phyloP scores from a whole-genome alignment of 2,113 vertebrate genomes.

The Bubalus kerabau region DNA sequence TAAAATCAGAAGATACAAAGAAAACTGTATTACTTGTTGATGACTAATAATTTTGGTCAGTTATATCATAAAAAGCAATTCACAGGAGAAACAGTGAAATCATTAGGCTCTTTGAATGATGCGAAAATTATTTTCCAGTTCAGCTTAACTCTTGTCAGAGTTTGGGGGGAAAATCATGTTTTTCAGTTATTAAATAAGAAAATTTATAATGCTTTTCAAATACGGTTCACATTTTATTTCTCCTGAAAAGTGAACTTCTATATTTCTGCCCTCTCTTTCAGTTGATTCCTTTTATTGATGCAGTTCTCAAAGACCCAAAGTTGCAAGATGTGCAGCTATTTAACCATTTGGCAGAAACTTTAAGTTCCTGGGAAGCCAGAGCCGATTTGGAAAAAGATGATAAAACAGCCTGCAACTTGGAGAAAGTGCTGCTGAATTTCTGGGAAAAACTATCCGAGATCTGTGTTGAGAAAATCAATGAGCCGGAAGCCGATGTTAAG shows the following conservation, averaged over 20 bases:
- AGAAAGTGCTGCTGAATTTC: slow-evolving; percentile 85
- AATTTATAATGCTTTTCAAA: not conserved
- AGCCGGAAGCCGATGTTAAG: slow-evolving; percentile 80
- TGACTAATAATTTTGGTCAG: not conserved
- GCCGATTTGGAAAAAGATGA: slow-evolving; percentile 64
- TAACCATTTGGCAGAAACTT: slow-evolving; percentile 85
- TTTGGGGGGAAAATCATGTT: not conserved
- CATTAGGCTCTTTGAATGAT: not conserved
- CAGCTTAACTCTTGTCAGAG: not conserved
- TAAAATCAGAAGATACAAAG: not conserved
- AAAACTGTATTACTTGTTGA: not conserved
- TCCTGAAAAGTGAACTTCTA: not conserved
- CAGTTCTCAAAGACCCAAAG: slow-evolving; percentile 82
- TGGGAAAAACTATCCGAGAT: slow-evolving; percentile 88
- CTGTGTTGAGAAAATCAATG: slow-evolving; percentile 82
- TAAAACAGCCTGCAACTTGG: slow-evolving; percentile 73
- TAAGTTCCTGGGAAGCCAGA: slow-evolving; percentile 92
- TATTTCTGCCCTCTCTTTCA: slow-evolving; percentile 69
- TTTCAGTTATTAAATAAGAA: not conserved
- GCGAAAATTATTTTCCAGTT: not conserved
- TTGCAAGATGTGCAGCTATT: slow-evolving; percentile 90
- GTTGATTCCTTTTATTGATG: slow-evolving; percentile 88
- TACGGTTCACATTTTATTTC: not conserved
- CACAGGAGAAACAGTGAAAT: not conserved
- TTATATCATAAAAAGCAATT: not conserved